These are phyloP conservation scores for Muschampia plurimacula DNA, from an alignment of 2,888 invertebrate genomes.

Conservation along the genomic window DNA sequence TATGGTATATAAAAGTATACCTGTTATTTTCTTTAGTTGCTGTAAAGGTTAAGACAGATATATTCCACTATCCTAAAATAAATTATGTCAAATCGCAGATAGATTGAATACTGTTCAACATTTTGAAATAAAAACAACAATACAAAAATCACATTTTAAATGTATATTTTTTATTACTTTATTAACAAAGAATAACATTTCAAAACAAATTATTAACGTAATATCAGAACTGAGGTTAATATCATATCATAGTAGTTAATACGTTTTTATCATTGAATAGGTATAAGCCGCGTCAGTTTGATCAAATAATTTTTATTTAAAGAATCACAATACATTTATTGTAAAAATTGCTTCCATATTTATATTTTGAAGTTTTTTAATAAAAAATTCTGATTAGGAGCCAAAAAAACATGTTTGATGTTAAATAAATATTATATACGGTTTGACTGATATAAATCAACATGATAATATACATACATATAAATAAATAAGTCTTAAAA, in stretches of 20 bases:
- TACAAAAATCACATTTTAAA: neutral
- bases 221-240: conserved; percentile 18
- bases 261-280: neutral
- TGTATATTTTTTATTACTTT: neutral
- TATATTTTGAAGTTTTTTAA: neutral
- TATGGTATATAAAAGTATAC: no score
- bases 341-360: neutral
- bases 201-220: neutral
- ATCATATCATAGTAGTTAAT: neutral
- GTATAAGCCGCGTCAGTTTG: neutral
- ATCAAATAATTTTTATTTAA: neutral
- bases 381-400: neutral
- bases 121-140: neutral
- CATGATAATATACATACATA: no score
- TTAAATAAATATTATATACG: no score
- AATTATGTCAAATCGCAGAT: no score
- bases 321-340: neutral
- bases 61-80: no score
- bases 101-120: no score
- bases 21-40: no score
- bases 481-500: no score
- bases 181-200: no score
- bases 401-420: neutral
- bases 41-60: no score
- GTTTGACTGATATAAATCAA: no score